phyloP scores from a whole-genome alignment of 2,888 invertebrate genomes.

The Hypselothyrea guttata region DNA sequence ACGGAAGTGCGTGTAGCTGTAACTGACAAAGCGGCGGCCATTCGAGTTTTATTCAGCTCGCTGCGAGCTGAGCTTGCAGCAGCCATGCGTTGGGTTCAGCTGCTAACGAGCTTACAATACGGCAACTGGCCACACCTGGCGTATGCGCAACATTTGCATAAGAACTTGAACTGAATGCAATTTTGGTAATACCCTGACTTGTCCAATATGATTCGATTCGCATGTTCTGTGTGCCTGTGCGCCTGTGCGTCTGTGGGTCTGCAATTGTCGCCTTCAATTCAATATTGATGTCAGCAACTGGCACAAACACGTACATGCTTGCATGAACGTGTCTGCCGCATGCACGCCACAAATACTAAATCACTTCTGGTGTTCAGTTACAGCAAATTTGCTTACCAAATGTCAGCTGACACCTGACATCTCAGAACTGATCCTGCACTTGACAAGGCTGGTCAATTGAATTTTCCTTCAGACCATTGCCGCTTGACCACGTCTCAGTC shows the following conservation, averaged over 20 bases:
- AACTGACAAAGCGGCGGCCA: conserved; percentile 8
- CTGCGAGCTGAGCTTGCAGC: not conserved
- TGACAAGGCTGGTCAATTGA: conserved; percentile 11
- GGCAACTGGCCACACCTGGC: conserved; percentile 15
- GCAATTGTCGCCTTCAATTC: conserved; percentile 6
- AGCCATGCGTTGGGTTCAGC: not conserved
- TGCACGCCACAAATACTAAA: conserved; percentile 5
- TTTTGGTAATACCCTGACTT: not conserved
- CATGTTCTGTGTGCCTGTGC: not conserved
- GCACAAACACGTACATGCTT: conserved; percentile 8
- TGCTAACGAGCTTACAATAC: conserved; percentile 23
- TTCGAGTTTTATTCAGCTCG: conserved; percentile 13
- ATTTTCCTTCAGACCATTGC: conserved; percentile 5
- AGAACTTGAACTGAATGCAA: not conserved
- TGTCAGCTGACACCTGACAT: not conserved
- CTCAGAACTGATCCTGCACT: too few relatives aligned
- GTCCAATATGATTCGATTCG: conserved; percentile 1
- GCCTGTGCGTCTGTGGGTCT: not conserved
- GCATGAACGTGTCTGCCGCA: not conserved
- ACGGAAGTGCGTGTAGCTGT: conserved; percentile 33
- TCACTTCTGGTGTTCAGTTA: conserved; percentile 15
- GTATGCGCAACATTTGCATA: conserved; percentile 20
- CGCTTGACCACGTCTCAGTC: conserved; percentile 18
- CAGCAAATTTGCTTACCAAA: conserved; percentile 11
- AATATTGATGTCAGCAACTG: conserved; percentile 1